Conservation (phyloP, 2,797 vertebrate genomes). For the Corythornis leucogaster region DNA sequence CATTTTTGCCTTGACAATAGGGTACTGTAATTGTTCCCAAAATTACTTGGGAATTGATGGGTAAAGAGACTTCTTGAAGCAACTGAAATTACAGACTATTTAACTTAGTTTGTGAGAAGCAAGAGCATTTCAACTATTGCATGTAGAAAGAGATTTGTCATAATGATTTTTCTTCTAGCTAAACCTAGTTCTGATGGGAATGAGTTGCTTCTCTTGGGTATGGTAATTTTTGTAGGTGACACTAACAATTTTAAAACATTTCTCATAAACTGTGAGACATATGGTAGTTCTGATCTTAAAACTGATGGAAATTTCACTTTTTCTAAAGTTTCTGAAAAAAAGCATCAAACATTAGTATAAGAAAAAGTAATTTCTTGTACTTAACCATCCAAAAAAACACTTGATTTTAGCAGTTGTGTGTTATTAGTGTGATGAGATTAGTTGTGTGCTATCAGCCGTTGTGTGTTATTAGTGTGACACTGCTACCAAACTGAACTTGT, state of each 20-base stretch:
- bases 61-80: neutral
- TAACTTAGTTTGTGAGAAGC: neutral
- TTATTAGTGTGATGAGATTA: neutral
- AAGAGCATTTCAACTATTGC: neutral
- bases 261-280: neutral
- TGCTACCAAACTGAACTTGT: neutral
- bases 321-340: neutral
- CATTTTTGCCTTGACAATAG: neutral
- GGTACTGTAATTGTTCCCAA: neutral
- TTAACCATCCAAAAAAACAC: neutral
- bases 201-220: neutral
- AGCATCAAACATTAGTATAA: neutral
- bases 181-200: neutral
- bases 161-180: neutral
- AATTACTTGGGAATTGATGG: neutral
- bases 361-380: neutral
- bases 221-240: neutral
- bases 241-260: neutral
- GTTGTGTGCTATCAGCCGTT: neutral
- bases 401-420: neutral
- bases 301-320: neutral
- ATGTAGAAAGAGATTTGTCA: neutral
- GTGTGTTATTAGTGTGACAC: neutral
- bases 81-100: neutral
- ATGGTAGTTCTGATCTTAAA: neutral